These are phyloP conservation scores for Sylvietta virens DNA, from an alignment of 2,113 vertebrate genomes.

Conservation along the genomic window DNA sequence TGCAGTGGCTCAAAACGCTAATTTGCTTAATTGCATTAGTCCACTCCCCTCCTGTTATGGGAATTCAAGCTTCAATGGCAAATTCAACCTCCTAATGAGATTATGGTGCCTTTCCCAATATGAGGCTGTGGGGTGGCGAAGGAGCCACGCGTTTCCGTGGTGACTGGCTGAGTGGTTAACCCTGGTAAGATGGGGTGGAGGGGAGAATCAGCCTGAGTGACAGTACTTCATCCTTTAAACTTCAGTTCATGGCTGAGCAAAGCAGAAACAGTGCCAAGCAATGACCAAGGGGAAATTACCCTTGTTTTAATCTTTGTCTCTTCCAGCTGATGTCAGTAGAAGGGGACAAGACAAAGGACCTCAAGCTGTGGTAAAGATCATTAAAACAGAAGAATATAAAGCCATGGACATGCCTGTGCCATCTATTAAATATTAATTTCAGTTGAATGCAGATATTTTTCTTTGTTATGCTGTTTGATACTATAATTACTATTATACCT, in stretches of 20 bases:
- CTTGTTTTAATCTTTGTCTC: conserved; percentile 21
- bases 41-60: conserved; percentile 16
- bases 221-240: neutral
- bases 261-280: conserved; percentile 45
- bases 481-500: neutral
- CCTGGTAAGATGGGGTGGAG: neutral
- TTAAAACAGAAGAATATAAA: conserved; percentile 22
- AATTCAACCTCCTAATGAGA: conserved; percentile 42
- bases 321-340: conserved; percentile 48
- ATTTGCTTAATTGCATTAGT: conserved; percentile 56
- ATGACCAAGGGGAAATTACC: conserved; percentile 3
- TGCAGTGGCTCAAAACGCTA: neutral
- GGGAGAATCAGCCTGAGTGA: neutral
- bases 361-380: conserved; percentile 45
- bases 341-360: conserved; percentile 38
- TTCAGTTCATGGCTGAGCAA: conserved; percentile 17
- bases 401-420: neutral
- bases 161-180: conserved; percentile 30
- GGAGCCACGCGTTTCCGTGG: conserved; percentile 18
- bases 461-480: neutral
- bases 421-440: conserved; percentile 30
- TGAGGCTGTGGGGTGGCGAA: neutral
- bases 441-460: neutral
- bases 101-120: neutral
- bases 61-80: conserved; percentile 50